A percentile compares a stretch with the other conserved stretches of the same genome.
These are phyloP conservation scores for Holothuria scabra DNA, from an alignment of 53 echinoderm and acorn worm genomes.

Conservation along the genomic window DNA sequence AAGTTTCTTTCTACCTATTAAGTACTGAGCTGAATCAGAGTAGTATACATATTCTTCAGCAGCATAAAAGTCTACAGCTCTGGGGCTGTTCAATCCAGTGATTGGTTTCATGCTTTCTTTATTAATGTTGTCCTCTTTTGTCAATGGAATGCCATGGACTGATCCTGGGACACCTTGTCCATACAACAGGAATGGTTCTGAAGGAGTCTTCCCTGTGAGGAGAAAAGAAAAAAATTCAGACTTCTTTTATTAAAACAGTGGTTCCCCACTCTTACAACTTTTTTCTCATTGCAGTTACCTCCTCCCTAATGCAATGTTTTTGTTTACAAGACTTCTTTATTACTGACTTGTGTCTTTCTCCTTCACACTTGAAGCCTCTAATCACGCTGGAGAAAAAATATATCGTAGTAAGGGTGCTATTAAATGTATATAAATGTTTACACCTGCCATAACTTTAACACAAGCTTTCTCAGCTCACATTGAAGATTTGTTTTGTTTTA, in stretches of 20 bases:
- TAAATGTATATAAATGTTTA: too few species aligned
- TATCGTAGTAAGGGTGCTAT: too few species aligned
- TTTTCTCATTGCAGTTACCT: too few species aligned
- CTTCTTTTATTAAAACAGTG: not conserved
- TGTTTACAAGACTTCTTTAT: too few species aligned
- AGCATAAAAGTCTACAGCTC: slow-evolving; percentile 86
- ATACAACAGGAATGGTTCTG: slow-evolving; percentile 74
- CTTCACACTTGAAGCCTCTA: too few species aligned
- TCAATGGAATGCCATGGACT: slow-evolving; percentile 81
- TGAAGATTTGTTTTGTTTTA: too few species aligned
- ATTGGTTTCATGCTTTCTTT: slow-evolving; percentile 82
- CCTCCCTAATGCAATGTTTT: too few species aligned
- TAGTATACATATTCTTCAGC: slow-evolving; percentile 83
- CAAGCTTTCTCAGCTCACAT: too few species aligned
- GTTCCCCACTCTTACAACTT: too few species aligned
- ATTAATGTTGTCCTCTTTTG: slow-evolving; percentile 8
- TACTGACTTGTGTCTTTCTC: too few species aligned
- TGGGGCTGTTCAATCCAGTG: slow-evolving; percentile 78
- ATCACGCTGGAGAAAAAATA: too few species aligned
- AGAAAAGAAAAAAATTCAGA: not conserved
- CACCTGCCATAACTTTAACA: too few species aligned
- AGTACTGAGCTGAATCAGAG: slow-evolving; percentile 78
- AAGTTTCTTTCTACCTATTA: slow-evolving; percentile 76
- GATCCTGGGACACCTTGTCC: slow-evolving; percentile 92
- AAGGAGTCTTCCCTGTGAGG: slow-evolving; percentile 62